phyloP scores from a whole-genome alignment of 2,888 invertebrate species.

The Drosophila testacea region DNA sequence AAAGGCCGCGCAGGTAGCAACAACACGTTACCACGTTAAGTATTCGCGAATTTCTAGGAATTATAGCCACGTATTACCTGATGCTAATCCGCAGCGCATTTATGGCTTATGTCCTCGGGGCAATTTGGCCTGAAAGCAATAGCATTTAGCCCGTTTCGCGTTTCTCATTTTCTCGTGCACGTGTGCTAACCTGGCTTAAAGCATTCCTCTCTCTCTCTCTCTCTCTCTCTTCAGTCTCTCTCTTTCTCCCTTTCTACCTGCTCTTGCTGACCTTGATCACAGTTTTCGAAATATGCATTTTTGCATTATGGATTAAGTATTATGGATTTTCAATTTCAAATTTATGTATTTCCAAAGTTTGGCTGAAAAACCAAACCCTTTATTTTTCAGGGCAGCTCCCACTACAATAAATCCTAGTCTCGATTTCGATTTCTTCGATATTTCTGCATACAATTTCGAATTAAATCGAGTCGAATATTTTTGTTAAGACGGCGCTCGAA shows the following conservation, averaged over 20 bases:
- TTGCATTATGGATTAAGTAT: not conserved
- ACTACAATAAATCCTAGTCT: not conserved
- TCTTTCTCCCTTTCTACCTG: not conserved
- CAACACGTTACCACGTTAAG: not conserved
- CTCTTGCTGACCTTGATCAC: slow-evolving; percentile 7
- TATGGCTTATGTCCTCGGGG: slow-evolving; percentile 15
- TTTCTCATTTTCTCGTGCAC: slow-evolving; percentile 17
- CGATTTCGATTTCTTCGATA: not conserved
- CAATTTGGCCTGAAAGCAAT: slow-evolving; percentile 6
- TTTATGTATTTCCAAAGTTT: slow-evolving; percentile 2
- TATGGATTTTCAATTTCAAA: slow-evolving; percentile 7
- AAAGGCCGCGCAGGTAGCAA: slow-evolving; percentile 30
- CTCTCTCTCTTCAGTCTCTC: not conserved
- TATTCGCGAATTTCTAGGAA: slow-evolving; percentile 62
- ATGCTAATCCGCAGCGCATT: slow-evolving; percentile 50
- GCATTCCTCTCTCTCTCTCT: not conserved
- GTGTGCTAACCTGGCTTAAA: slow-evolving; percentile 44
- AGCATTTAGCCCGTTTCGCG: slow-evolving; percentile 1
- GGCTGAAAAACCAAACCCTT: not conserved
- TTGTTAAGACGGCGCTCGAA: slow-evolving; percentile 32
- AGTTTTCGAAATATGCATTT: not conserved
- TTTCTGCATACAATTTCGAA: not conserved
- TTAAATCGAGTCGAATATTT: not conserved
- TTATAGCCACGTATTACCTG: slow-evolving; percentile 42
- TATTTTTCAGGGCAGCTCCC: not conserved